Evolutionary conservation across 2,888 invertebrate species (phyloP).

Genomic region (Ctena decussata): DNA sequence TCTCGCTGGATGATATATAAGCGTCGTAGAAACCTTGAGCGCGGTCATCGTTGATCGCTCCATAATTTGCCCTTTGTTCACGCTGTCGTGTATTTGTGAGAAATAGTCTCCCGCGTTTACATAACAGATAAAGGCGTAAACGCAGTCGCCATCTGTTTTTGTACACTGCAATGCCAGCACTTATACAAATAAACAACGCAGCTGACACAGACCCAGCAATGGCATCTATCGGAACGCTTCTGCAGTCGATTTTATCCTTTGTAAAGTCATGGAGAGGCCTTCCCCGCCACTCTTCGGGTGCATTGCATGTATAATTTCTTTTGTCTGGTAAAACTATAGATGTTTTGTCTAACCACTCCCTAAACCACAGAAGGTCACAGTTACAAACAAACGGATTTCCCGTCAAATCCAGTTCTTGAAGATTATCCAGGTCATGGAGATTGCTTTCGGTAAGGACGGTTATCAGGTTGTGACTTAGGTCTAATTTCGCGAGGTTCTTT

Average conservation of each 20-base stretch:
- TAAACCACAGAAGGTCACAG: constrained; percentile 95
- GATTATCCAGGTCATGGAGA: constrained; percentile 90
- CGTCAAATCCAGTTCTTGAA: constrained; percentile 90
- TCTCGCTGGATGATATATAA: constrained; percentile 68
- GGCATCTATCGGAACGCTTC: constrained; percentile 46
- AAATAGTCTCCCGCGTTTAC: constrained; percentile 10
- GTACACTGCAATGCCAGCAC: constrained; percentile 42
- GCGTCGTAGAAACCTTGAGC: constrained; percentile 32
- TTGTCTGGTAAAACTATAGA: constrained; percentile 45
- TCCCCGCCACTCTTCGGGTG: constrained; percentile 69
- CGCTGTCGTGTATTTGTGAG: not conserved
- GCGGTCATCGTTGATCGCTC: constrained; percentile 36
- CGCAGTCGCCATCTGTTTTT: constrained; percentile 63
- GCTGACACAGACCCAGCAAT: constrained; percentile 37
- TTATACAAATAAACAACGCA: constrained; percentile 32
- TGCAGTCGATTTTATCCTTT: constrained; percentile 70
- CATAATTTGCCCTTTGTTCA: constrained; percentile 44
- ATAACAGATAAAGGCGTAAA: constrained; percentile 25
- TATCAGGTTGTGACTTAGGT: constrained; percentile 83
- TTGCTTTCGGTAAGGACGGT: constrained; percentile 82
- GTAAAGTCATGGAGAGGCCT: constrained; percentile 68
- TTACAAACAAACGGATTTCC: constrained; percentile 96
- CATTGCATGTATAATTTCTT: constrained; percentile 66
- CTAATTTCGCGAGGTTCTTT: constrained; percentile 60
- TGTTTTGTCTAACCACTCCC: constrained; percentile 97